Evolutionary conservation across 2,113 vertebrate genomes (phyloP).

Genomic region (Nerophis ophidion): DNA sequence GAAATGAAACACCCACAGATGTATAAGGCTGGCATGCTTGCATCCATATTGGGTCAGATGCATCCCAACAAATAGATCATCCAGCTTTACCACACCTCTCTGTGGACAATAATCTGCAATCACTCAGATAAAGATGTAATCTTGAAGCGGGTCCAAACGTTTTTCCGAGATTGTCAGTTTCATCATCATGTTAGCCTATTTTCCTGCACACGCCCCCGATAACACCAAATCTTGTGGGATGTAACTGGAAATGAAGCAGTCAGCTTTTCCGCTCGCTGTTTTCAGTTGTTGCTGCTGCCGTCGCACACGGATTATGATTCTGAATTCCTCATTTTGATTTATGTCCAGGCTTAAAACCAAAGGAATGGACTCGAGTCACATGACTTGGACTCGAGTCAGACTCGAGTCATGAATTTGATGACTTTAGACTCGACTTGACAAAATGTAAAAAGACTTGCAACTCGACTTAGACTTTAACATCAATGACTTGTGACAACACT

Average conservation of each 20-base stretch:
- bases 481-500: too few species aligned
- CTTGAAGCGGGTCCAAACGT: slow-evolving; percentile 65
- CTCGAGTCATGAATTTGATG: too few species aligned
- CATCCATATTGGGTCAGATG: slow-evolving; percentile 50
- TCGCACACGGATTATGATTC: slow-evolving; percentile 24
- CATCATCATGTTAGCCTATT: slow-evolving; percentile 62
- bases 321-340: slow-evolving; percentile 18
- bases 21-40: slow-evolving; percentile 50
- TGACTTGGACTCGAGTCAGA: too few species aligned
- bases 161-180: slow-evolving; percentile 62
- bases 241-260: slow-evolving; percentile 35
- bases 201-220: slow-evolving; percentile 19
- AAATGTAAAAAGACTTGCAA: too few species aligned
- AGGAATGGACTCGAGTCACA: too few species aligned
- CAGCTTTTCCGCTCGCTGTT: slow-evolving; percentile 8
- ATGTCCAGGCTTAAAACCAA: too few species aligned
- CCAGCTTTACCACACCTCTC: slow-evolving; percentile 72
- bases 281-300: slow-evolving; percentile 28
- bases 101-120: slow-evolving; percentile 66
- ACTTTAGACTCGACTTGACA: too few species aligned
- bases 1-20: slow-evolving; percentile 58
- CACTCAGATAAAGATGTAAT: slow-evolving; percentile 62
- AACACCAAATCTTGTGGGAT: slow-evolving; percentile 29
- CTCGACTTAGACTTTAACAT: too few species aligned
- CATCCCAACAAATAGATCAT: slow-evolving; percentile 69